Evolutionary conservation across 2,888 invertebrate genomes (phyloP), one percentile per base, ranked within the genome.

Genomic region (Trachelus troglodyta): DNA sequence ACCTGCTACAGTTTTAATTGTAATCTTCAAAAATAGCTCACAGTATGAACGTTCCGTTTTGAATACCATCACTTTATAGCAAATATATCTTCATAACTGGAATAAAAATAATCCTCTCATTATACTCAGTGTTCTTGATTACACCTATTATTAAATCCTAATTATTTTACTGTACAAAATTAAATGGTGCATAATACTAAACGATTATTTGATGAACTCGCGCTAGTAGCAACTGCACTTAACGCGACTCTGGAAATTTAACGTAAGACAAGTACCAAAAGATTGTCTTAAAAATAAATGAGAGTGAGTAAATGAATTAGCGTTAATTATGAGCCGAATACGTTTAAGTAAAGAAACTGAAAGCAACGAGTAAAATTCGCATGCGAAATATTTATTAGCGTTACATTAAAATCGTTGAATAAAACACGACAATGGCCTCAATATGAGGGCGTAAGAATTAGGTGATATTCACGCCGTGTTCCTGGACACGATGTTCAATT

Each of bases 301-400:
- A 40, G 0, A 15, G 2, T 23, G 15, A 30, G 1, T 6, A 30
- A 0, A 69, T 30, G 1, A 69, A 69, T 31, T 71, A 33, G 11
- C n/a, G 15, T n/a, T 30, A 30, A 30, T 69, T 30, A 30, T 4
- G 33, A 4, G 71, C 31, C 31, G 30, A 71, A 31, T 12, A 23
- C 23, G 9, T 56, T 9, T 1, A 23, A 56, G 2, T 2, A 3
- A 34, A 71, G 23, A 71, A 33, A 71, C 11, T 12, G 23, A 34
- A 71, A 3, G 23, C 12, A 71, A 33, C 12, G 31, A 15, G 2
- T 31, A 15, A 0, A 69, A 75, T 15, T 71, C 34, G 74, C 37
- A 75, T 69, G 34, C 34, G 69, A 78, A 79, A 79, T 80, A 79
- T 83, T 84, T 83, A 84, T 84, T 81, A 82, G 75, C 68, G 74